Evolutionary conservation across 1,140 invertebrate genomes (phyloP).

Genomic region (Chrysomallon squamiferum): DNA sequence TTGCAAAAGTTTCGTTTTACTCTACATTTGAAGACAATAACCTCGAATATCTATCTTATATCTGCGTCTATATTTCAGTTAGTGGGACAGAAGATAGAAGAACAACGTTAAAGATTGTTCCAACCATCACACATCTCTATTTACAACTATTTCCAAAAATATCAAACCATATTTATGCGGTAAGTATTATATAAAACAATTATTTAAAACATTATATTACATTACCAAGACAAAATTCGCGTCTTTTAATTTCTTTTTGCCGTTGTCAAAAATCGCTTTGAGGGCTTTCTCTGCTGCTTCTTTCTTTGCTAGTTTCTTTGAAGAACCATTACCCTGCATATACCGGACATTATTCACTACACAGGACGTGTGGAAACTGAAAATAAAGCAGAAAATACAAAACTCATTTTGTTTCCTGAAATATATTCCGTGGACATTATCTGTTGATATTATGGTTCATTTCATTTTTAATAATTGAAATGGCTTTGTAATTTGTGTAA

Average conservation of each 20-base stretch:
- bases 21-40: too few relatives aligned
- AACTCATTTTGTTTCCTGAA: too few relatives aligned
- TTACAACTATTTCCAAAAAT: neutral
- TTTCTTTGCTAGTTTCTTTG: slow-evolving; percentile 64
- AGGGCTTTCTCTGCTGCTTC: slow-evolving; percentile 63
- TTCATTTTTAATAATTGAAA: too few relatives aligned
- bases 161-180: neutral
- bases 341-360: slow-evolving; percentile 57
- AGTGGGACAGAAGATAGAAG: neutral
- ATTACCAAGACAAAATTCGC: slow-evolving; percentile 23
- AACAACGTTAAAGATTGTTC: neutral
- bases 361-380: slow-evolving; percentile 61
- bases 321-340: slow-evolving; percentile 54
- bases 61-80: neutral
- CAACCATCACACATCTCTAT: neutral
- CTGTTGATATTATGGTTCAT: too few relatives aligned
- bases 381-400: neutral
- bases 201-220: neutral
- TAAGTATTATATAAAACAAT: neutral
- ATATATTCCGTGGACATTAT: too few relatives aligned
- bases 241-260: slow-evolving; percentile 23
- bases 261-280: slow-evolving; percentile 57
- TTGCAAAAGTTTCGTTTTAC: too few relatives aligned
- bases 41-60: neutral
- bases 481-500: too few relatives aligned